Evolutionary conservation across 2,113 vertebrate species (phyloP).

Genomic region (Lonchura striata): DNA sequence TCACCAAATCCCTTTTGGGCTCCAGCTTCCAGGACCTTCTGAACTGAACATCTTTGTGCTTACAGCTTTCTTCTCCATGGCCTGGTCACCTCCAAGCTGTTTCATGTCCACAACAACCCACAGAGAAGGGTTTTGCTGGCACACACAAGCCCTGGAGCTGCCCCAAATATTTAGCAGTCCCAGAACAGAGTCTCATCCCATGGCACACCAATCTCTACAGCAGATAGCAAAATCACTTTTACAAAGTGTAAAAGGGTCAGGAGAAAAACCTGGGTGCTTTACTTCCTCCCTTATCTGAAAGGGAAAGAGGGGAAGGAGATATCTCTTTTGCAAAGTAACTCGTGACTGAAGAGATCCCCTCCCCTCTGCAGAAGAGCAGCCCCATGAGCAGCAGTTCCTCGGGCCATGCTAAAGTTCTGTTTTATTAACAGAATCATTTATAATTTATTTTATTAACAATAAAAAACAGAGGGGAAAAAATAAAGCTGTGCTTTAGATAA

Average conservation of each 20-base stretch:
- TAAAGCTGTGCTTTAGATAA: not conserved
- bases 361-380: not conserved
- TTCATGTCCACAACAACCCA: accelerated
- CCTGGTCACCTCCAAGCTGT: not conserved
- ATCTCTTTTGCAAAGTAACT: not conserved
- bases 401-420: accelerated
- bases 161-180: not conserved
- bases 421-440: not conserved
- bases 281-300: not conserved
- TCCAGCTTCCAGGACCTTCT: not conserved
- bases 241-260: not conserved
- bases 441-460: not conserved
- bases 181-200: not conserved
- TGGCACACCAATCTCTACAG: not conserved
- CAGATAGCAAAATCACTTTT: not conserved
- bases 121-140: not conserved
- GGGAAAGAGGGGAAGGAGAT: not conserved
- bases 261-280: not conserved
- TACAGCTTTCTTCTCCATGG: not conserved
- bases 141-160: not conserved
- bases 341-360: not conserved
- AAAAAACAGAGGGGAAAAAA: not conserved
- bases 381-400: accelerated
- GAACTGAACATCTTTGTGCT: not conserved
- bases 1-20: not conserved